A percentile compares a stretch with the other conserved stretches of the same genome.
phyloP scores from a whole-genome alignment of 2,113 vertebrate genomes.

The Eulemur macaco region DNA sequence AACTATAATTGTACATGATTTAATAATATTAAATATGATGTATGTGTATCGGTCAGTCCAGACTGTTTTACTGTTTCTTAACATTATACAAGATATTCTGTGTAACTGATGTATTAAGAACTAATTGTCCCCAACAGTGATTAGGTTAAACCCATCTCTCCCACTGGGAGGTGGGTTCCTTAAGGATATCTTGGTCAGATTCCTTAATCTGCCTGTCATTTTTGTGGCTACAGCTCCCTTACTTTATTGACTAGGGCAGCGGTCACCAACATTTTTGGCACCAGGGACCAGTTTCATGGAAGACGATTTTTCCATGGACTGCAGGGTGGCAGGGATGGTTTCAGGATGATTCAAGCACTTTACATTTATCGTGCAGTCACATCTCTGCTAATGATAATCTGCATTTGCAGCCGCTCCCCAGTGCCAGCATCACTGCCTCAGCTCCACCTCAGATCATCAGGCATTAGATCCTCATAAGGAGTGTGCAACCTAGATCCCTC shows the following conservation, averaged over 20 bases:
- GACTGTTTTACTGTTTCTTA: background rate
- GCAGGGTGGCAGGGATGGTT: too few species aligned
- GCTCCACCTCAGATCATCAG: too few species aligned
- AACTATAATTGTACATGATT: background rate
- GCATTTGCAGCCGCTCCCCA: too few species aligned
- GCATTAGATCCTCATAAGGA: too few species aligned
- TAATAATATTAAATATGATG: slow-evolving; percentile 5
- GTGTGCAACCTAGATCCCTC: too few species aligned
- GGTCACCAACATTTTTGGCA: too few species aligned
- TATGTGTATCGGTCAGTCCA: background rate
- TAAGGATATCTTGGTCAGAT: background rate
- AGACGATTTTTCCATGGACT: too few species aligned
- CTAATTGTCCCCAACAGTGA: background rate
- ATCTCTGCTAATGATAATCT: too few species aligned
- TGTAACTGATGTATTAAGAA: background rate
- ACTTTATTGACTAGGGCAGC: background rate
- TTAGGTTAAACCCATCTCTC: background rate
- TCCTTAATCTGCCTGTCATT: background rate
- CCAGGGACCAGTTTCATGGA: too few species aligned
- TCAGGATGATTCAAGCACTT: too few species aligned
- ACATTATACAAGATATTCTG: background rate
- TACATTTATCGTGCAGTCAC: too few species aligned
- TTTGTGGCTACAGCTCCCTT: background rate
- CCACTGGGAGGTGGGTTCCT: background rate
- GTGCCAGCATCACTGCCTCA: too few species aligned